Evolutionary conservation across 1,140 invertebrate species (phyloP), one percentile per base, ranked within the genome.

Genomic region (Ceratosolen solmsi): DNA sequence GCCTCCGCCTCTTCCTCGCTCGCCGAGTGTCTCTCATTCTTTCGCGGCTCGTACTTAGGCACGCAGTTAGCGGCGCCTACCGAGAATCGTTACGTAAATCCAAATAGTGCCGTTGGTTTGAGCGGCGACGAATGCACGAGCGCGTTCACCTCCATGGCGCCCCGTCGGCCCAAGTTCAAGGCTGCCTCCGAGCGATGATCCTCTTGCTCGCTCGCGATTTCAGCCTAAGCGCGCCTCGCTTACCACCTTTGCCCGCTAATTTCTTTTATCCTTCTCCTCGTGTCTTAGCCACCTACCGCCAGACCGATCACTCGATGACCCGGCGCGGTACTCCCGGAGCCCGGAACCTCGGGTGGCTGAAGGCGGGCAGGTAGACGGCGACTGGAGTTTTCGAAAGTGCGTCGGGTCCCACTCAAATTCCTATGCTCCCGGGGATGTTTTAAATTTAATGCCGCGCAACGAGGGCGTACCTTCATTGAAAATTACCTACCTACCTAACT

Each of bases 41-140:
- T 63, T 65, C 49, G 13, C 65, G n/a, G 22, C 30, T 15, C 27
- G 20, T 20, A 49, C 25, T 33, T 58, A 58, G 33, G 4, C 54
- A 25, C 65, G 49, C 22, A 17, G 27, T 72, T 82, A 84, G 68
- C n/a, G 60, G 49, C 73, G 25, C 30, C 79, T 79, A 74, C 51
- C 36, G 77, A 54, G 74, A 85, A 83, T 74, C 80, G 82, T 84
- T 80, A 82, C 83, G 84, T 86, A 87, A 85, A 86, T 85, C 85
- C 84, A 60, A 82, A 82, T 74, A 76, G 75, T 60, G 72, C 79
- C 74, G 78, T 25, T 83, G 72, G 84, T 84, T 82, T 81, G 76
- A 54, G 77, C 41, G 73, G 60, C 27, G 78, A 77, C 80, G 74
- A 80, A 82, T 36, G 79, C 73, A 58, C 46, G 78, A 78, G 82